Evolutionary conservation across 2,888 invertebrate genomes (phyloP), one percentile per base, ranked within the genome.

Genomic region (Acholoe squamosa): DNA sequence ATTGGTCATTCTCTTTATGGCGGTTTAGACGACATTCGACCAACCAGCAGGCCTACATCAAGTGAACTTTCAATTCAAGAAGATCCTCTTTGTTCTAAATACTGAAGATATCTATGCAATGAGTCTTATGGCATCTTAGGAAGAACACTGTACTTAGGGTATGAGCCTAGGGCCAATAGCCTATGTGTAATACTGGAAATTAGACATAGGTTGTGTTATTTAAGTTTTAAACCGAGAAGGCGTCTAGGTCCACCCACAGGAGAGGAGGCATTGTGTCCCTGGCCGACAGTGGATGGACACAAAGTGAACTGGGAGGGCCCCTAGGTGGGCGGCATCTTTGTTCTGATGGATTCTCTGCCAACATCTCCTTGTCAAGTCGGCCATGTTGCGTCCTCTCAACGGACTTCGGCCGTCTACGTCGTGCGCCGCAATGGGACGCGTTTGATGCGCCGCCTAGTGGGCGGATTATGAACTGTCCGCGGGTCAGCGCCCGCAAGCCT

Each of bases 391-490:
- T 22, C 86, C 52, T 31, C 52, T 86, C 86, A 31, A 16, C 86
- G 86, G 52, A 52, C 86, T 52, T 28, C 28, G 86, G 22, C 43
- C 80, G 80, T 43, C 80, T 80, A 43, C 80, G 54, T 25, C 86
- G 54, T 19, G 28, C 54, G 86, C 86, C 86, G 28, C 31, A 10
- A 86, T 52, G 86, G 86, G 86, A 28, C 56, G 54, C 31, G 56
- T 52, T 56, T 28, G 56, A 28, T 16, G 86, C 86, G 52, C 86
- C 86, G 54, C 28, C 86, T 86, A 54, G 25, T 16, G 86, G 86
- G 31, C 25, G 86, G 86, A 86, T 86, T 86, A 86, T 86, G 86
- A 86, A 86, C 86, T 86, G 86, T 86, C 86, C 54, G 56, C 56
- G 86, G 86, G 86, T 86, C 86, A 86, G 31, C 56, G 33, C 86